Base-by-base conservation (phyloP, 2,888 invertebrate species). In the Venusia cambrica region DNA sequence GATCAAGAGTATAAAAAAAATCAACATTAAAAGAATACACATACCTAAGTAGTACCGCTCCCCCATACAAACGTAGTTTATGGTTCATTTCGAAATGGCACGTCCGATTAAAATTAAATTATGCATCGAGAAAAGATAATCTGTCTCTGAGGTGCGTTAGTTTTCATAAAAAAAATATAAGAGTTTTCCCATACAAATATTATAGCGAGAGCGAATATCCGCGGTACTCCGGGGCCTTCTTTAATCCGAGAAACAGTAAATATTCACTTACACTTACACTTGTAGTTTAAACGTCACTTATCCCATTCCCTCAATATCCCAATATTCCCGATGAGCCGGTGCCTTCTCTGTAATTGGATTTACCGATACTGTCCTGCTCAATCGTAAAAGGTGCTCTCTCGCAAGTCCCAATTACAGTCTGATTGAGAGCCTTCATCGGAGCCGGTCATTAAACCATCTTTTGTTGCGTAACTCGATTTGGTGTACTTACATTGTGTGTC, bases 401-500 rank as follows among this genome's bases (percentile, higher is more conserved):
- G 69, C 67, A 65, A 70, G 57, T 63, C 57, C 59, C 72, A 73
- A 75, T 78, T 73, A 77, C 70, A 51, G 41, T 51, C 50, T 64
- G 71, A 76, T 72, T 64, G 68, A 74, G 66, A 62, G 54, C 59
- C 66, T 66, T 62, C 70, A 66, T 57, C 57, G 54, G 54, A 59
- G 46, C 35, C 47, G 57, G 57, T 60, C 65, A 70, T 72, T 71
- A 68, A 66, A 67, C 65, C 60, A 58, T 58, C 62, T 61, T 52
- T 45, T 54, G 50, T 44, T 38, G 29, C 21, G 34, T 22, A 5
- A 24, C 17, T 28, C 8, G 27, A 27, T 19, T 35, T 31, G 36
- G 33, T 27, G 22, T 31, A 9, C 25, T 34, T 12, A 16, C 10
- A 27, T 31, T 16, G 12, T 10, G 14, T 7, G 6, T 11, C 32